These are phyloP conservation scores for Pelobates cultripes DNA, from an alignment of 2,797 vertebrate species.

Conservation along the genomic window DNA sequence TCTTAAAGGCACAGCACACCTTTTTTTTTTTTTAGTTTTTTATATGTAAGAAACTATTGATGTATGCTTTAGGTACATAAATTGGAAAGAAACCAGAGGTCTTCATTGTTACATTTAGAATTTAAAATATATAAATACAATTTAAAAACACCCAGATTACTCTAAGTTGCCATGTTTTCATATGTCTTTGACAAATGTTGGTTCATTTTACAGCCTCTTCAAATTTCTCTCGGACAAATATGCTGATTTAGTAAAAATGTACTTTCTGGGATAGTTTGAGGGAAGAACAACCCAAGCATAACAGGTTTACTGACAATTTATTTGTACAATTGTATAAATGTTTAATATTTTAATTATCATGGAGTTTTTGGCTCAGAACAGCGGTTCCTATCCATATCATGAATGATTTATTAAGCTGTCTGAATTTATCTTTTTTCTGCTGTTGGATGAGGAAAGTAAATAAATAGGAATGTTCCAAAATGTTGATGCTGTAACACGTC, in stretches of 20 bases:
- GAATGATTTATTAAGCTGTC: conserved; percentile 72
- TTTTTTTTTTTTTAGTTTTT: too few species aligned
- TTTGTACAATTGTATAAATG: conserved; percentile 63
- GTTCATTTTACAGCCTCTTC: neutral
- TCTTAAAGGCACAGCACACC: too few species aligned
- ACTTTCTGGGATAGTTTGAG: neutral
- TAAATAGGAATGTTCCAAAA: conserved; percentile 67
- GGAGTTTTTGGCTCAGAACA: conserved; percentile 67
- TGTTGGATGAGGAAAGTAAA: conserved; percentile 60
- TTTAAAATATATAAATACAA: neutral
- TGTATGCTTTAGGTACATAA: too few species aligned
- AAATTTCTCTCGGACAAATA: neutral
- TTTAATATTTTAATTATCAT: conserved; percentile 71
- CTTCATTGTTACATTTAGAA: neutral
- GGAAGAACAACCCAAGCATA: neutral
- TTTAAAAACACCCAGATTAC: neutral
- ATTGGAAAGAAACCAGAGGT: too few species aligned
- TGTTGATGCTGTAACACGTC: conserved; percentile 63
- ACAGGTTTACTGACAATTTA: conserved; percentile 1
- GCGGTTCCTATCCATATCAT: conserved; percentile 66
- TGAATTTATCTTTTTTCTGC: conserved; percentile 71
- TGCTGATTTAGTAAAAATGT: neutral
- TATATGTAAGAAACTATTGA: too few species aligned
- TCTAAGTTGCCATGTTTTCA: neutral
- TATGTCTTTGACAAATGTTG: neutral